phyloP scores from a whole-genome alignment of 2,888 invertebrate genomes.

The Ernsta delagoae region DNA sequence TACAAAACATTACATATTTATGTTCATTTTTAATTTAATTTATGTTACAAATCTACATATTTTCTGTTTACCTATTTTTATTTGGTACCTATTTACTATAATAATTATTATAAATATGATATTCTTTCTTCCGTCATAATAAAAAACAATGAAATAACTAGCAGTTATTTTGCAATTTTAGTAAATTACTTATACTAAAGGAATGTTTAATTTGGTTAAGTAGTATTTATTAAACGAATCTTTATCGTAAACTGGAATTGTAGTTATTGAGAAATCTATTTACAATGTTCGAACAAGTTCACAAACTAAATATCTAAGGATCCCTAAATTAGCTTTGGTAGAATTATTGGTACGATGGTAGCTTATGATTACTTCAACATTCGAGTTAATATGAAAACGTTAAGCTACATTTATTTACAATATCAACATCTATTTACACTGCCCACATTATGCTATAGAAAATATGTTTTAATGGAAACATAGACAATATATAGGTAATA shows the following conservation, averaged over 20 bases:
- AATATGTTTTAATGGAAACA: no score
- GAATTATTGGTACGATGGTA: slow-evolving; percentile 25
- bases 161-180: slow-evolving; percentile 3
- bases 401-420: slow-evolving; percentile 41
- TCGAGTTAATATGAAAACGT: background rate
- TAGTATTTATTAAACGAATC: slow-evolving; percentile 1
- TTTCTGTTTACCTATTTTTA: no score
- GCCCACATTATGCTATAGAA: background rate
- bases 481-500: no score
- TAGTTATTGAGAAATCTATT: slow-evolving; percentile 2
- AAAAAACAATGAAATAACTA: background rate
- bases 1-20: background rate
- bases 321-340: slow-evolving; percentile 28
- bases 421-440: slow-evolving; percentile 37
- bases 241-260: background rate
- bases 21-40: background rate
- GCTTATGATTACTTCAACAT: background rate
- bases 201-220: slow-evolving; percentile 12
- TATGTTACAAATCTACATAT: background rate
- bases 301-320: slow-evolving; percentile 4
- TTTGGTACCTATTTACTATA: no score
- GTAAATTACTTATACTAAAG: slow-evolving; percentile 17
- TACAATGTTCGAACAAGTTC: slow-evolving; percentile 5
- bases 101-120: no score
- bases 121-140: no score